Percentiles rank a stretch among this genome's conserved stretches.
phyloP scores from a whole-genome alignment of 1,140 invertebrate species.

The Caerostris darwini region DNA sequence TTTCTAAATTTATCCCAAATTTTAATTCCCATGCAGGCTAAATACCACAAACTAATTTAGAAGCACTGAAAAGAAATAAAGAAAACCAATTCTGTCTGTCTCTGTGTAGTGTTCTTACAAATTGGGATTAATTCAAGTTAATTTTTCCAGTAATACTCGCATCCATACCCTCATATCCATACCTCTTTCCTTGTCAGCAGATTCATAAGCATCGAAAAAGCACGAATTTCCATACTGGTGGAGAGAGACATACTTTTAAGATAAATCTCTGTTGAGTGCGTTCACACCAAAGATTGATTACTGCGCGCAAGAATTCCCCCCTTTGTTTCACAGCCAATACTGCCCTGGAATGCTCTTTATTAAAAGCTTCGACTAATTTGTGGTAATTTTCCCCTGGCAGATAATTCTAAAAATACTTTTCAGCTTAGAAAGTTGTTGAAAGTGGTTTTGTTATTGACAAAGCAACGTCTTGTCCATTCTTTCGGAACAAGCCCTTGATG shows the following conservation, averaged over 20 bases:
- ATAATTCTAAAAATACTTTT: conserved; percentile 39
- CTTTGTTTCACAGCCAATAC: conserved; percentile 1
- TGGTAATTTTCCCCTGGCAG: neutral
- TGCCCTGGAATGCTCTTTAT: conserved; percentile 28
- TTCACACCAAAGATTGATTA: conserved; percentile 21
- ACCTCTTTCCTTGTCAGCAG: neutral
- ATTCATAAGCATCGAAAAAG: neutral
- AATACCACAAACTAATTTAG: no score
- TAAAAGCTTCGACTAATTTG: conserved; percentile 36
- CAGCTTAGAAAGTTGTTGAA: neutral
- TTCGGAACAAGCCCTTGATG: neutral
- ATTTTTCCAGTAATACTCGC: neutral
- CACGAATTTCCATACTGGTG: neutral
- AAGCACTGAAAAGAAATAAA: no score
- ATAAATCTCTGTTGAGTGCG: neutral
- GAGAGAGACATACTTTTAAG: conserved; percentile 3
- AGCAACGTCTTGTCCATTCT: neutral
- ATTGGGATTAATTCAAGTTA: conserved; percentile 26
- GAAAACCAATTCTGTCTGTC: neutral
- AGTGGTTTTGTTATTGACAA: conserved; percentile 13
- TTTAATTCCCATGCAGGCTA: neutral
- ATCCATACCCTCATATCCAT: neutral
- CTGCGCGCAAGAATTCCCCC: neutral
- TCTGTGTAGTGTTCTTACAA: neutral
- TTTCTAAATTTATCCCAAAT: neutral